Base-by-base conservation (phyloP, 2,113 vertebrate genomes). In the Rhegmatorhina hoffmannsi region DNA sequence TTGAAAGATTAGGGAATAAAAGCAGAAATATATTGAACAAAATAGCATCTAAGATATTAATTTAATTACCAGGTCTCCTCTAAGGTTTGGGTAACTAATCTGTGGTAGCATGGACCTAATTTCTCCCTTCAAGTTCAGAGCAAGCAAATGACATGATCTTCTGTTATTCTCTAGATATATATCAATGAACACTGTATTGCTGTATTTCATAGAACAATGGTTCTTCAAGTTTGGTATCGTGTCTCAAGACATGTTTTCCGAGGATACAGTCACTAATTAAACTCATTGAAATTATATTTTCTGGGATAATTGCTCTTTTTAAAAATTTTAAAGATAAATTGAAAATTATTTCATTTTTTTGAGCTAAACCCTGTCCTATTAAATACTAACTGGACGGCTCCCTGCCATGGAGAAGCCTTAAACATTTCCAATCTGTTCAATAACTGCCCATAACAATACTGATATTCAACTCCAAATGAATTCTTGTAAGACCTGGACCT, bases 11-110 rank as follows among this genome's bases (percentile, higher is more conserved):
- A 81, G 83, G 78, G 63, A 95, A 95, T 83, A 91, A 55, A 94
- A 91, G 91, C 69, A 83, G 82, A 85, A 87, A 83, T 89, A 76
- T 72, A 89, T 84, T 81, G 87, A 92, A 83, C 34, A 91, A 94
- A 95, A 90, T 55, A 94, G 33, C 46, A 93, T 94, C 91, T 63
- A 44, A 85, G 87, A 91, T 77, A 90, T n/a, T 92, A 94, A 95
- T 96, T 96, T 94, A 95, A 96, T 97, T 97, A 96, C 26, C 43
- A 38, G 76, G 33, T 53, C 46, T 91, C 58, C 81, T 95, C 78
- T 26, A 79, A 82, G 69, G 20, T 50, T 75, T 92, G 80, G 63
- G 62, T 89, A 89, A 81, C 87, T 79, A 70, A 96, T 91, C 53
- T 82, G 56, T 78, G 52, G 67, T 43, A 94, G 64, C 53, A 69